A percentile compares a stretch with the other conserved stretches of the same genome.
Conservation (phyloP, 1,140 invertebrate species). For the Tribolium madens region DNA sequence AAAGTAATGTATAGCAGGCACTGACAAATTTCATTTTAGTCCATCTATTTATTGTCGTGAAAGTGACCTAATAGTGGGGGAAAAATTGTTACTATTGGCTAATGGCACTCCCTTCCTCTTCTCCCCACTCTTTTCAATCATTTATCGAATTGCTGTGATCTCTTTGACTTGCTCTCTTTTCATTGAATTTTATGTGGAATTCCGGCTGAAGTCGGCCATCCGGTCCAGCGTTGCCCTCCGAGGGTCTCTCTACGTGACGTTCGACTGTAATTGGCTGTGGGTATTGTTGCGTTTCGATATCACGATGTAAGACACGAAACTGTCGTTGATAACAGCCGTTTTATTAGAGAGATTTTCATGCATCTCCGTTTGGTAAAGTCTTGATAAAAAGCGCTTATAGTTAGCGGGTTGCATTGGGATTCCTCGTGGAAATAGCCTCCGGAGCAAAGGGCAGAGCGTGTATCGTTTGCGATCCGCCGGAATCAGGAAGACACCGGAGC, state of each 20-base stretch:
- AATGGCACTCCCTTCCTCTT: no score
- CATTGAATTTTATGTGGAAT: no score
- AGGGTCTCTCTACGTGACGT: conserved; percentile 9
- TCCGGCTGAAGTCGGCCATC: no score
- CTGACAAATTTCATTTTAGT: not conserved
- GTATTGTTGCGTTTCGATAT: conserved; percentile 27
- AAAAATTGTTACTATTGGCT: no score
- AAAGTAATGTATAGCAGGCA: not conserved
- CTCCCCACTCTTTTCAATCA: no score
- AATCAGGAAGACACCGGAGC: conserved; percentile 28
- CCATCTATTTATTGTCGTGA: not conserved
- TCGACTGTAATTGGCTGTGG: conserved; percentile 8
- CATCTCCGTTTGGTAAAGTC: conserved; percentile 12
- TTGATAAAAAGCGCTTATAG: conserved; percentile 29
- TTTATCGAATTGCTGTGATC: no score
- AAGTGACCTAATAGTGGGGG: no score
- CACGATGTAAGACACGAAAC: conserved; percentile 7
- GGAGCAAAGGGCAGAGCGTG: conserved; percentile 12
- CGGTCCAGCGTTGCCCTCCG: no score
- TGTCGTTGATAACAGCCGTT: not conserved
- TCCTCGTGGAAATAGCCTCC: not conserved
- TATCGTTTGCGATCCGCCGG: conserved; percentile 9
- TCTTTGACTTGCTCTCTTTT: no score
- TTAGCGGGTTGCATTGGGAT: conserved; percentile 30
- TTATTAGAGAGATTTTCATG: not conserved